Evolutionary conservation across 2,113 vertebrate genomes (phyloP).

Genomic region (Apaloderma vittatum): DNA sequence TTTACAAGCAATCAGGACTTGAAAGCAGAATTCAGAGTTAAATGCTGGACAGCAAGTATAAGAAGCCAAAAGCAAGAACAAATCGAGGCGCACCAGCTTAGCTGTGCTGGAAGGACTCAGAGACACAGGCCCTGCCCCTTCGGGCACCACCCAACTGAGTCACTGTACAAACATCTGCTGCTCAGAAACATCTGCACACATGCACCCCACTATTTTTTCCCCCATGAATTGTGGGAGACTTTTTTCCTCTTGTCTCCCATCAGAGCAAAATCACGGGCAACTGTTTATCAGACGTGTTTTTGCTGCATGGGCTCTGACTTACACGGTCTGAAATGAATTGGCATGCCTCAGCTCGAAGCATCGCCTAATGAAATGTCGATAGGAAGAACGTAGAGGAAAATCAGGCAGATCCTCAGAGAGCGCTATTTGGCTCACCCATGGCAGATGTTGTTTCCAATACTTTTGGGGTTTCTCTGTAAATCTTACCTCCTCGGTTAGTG

Average conservation of each 20-base stretch:
- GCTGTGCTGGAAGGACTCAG: fast-evolving
- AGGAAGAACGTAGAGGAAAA: not conserved
- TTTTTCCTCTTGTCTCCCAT: not conserved
- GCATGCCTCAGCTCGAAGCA: not conserved
- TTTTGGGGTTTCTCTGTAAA: not conserved
- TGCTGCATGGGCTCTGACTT: not conserved
- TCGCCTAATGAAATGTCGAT: not conserved
- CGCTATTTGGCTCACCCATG: not conserved
- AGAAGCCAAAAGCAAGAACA: not conserved
- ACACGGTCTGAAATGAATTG: fast-evolving
- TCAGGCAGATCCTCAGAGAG: not conserved
- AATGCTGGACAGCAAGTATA: not conserved
- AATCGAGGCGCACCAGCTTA: not conserved
- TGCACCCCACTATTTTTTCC: fast-evolving
- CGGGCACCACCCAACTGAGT: fast-evolving
- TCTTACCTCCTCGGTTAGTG: not conserved
- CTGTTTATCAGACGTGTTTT: not conserved
- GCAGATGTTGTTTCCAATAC: not conserved
- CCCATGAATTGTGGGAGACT: not conserved
- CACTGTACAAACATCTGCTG: not conserved
- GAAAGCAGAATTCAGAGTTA: not conserved
- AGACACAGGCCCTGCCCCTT: not conserved
- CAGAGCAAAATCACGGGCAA: not conserved
- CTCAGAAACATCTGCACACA: not conserved
- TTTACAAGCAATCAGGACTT: not conserved